Evolutionary conservation across 2,113 vertebrate genomes (phyloP), one percentile per base, ranked within the genome.

Genomic region (Nestor notabilis): DNA sequence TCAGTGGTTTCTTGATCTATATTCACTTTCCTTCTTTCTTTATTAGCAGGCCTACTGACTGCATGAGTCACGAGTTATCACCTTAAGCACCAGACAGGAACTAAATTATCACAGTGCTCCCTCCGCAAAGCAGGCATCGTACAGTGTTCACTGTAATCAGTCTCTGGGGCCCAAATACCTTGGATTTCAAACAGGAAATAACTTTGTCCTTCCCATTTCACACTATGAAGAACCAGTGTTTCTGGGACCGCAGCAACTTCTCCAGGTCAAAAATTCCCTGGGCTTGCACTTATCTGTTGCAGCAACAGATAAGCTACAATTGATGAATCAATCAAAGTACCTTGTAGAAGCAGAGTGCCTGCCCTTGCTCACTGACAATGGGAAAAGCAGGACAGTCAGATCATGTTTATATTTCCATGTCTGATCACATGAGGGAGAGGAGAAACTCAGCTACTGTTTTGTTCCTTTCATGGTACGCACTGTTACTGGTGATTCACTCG

Each of bases 401-500:
- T 21, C 39, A 56, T 28, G 43, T 13, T 72, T 35, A 1, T n/a
- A 79, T 37, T 85, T 93, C 66, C 43, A 28, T 17, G 9, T 49
- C 43, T 5, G 3, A 53, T 39, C 31, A 31, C 50, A 27, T 0
- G 2, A 65, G 3, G 55, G 19, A 75, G 24, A 72, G 53, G 29
- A 83, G 37, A 50, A 70, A 11, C 74, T 53, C 28, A 79, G 39
- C 41, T 78, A 13, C 68, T 46, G 55, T 37, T 78, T 63, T 19
- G 39, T 41, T 41, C 55, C 17, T n/a, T 39, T 49, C 61, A 64
- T 1, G 35, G 33, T 46, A 53, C 13, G 20, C 16, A 25, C 18
- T 35, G 41, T 25, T 78, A 70, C 37, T 0, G 0, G 27, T 0
- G 0, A 41, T 17, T 27, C 31, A 29, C 27, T 63, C 29, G 12